Evolutionary conservation across 2,797 vertebrate genomes (phyloP), one percentile per base, ranked within the genome.

Genomic region (Schizopygopsis malacanthus): DNA sequence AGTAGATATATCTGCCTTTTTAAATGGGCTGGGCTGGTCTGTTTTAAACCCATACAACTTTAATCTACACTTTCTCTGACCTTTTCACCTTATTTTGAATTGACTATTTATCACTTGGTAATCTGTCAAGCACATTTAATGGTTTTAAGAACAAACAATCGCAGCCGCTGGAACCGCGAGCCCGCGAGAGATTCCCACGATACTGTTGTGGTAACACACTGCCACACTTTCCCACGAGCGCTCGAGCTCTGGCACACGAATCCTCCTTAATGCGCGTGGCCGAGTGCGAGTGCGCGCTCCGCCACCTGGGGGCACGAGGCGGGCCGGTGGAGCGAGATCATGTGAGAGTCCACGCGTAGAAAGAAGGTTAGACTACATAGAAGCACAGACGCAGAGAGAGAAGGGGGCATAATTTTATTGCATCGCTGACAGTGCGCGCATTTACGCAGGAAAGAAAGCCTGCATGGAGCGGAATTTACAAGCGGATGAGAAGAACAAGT

Each of bases 291-390:
- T 72, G 85, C 73, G 93, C 92, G 93, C 92, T 88, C 90, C 87
- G 88, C 86, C 87, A 88, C 91, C 92, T 90, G 90, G 77, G 93
- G 92, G 93, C 93, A 94, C 92, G 90, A 94, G 94, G 94, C 94
- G 94, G 95, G 93, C 93, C 92, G 84, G 88, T 88, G 71, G 89
- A 89, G 85, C 91, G 90, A 93, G 94, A 94, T 96, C 95, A 95
- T 95, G 95, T 95, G 95, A 95, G 93, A 89, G 93, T 95, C 95
- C 95, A 95, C 94, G 94, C 94, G 94, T 94, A 76, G 90, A 94
- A 93, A 93, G 88, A 92, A 91, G 93, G 94, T 95, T 93, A 93
- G 78, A 43, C 86, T 70, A 83, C 79, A 82, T 73, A 84, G 69
- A 81, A 91, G 88, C 73, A 5, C 85, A 90, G 69, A 39, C 39